These are phyloP conservation scores for Semaprochilodus insignis DNA, from an alignment of 2,797 vertebrate genomes.

Conservation along the genomic window DNA sequence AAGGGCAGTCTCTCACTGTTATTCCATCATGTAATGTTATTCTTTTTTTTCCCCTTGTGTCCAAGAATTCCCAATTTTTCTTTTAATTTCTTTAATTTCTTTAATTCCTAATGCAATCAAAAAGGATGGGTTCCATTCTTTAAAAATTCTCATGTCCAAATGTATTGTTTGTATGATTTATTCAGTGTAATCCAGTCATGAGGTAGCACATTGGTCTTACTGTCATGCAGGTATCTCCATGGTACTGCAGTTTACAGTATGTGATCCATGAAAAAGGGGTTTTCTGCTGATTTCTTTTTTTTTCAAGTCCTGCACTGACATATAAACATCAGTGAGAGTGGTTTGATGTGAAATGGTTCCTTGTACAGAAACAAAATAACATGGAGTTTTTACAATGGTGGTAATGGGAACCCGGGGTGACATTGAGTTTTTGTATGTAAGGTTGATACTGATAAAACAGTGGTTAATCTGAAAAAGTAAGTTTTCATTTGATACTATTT, in stretches of 20 bases:
- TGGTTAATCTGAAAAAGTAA: too few relatives aligned
- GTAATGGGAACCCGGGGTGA: too few relatives aligned
- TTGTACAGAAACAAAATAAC: too few relatives aligned
- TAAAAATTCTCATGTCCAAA: slow-evolving; percentile 34
- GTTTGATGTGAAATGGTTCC: too few relatives aligned
- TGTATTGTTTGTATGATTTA: slow-evolving; percentile 36
- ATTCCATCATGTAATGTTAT: background rate
- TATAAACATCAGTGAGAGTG: too few relatives aligned
- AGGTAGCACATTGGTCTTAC: slow-evolving; percentile 2
- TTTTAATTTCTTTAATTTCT: slow-evolving; percentile 9
- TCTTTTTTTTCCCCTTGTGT: background rate
- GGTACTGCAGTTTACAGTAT: slow-evolving; percentile 40
- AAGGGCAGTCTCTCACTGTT: background rate
- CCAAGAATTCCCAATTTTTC: background rate
- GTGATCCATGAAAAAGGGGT: slow-evolving; percentile 9
- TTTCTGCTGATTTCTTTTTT: slow-evolving; percentile 52
- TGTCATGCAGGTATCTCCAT: slow-evolving; percentile 32
- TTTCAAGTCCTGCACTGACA: too few relatives aligned
- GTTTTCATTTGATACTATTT: too few relatives aligned
- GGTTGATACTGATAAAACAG: too few relatives aligned
- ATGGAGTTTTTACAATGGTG: too few relatives aligned
- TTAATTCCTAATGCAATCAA: slow-evolving; percentile 7
- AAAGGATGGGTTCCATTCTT: slow-evolving; percentile 7
- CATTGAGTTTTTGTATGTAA: too few relatives aligned
- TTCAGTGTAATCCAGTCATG: background rate